These are phyloP conservation scores for Mizuhopecten yessoensis DNA, from an alignment of 1,140 invertebrate species.

Conservation along the genomic window DNA sequence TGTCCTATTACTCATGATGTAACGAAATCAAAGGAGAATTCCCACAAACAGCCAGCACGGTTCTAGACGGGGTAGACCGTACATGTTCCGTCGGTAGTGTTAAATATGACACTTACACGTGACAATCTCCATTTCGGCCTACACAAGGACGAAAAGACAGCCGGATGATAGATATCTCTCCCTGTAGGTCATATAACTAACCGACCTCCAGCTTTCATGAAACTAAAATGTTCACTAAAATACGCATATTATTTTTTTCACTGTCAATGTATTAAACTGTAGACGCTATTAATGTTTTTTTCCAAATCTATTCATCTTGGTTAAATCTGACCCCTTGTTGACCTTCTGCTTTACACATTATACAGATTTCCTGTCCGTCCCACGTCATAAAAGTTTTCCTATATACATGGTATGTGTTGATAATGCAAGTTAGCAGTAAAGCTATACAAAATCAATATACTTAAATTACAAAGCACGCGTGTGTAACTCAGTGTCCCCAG, in stretches of 20 bases:
- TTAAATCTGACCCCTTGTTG: background rate
- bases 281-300: background rate
- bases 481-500: background rate
- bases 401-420: background rate
- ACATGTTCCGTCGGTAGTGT: too few relatives aligned
- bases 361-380: background rate
- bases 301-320: background rate
- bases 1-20: too few relatives aligned
- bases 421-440: background rate
- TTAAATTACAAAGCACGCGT: background rate
- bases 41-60: too few relatives aligned
- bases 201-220: background rate
- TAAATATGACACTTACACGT: background rate
- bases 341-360: constrained; percentile 6
- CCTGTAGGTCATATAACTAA: background rate
- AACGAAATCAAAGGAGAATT: too few relatives aligned
- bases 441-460: background rate
- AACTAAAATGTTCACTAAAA: background rate
- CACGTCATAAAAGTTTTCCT: background rate
- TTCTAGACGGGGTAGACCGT: too few relatives aligned
- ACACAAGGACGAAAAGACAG: background rate
- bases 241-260: background rate
- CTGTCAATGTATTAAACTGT: background rate
- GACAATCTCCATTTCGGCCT: background rate
- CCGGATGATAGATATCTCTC: background rate